A percentile compares a stretch with the other conserved stretches of the same genome.
Evolutionary conservation across 2,797 vertebrate species (phyloP).

Genomic region (Hydrocynus forskahlii): DNA sequence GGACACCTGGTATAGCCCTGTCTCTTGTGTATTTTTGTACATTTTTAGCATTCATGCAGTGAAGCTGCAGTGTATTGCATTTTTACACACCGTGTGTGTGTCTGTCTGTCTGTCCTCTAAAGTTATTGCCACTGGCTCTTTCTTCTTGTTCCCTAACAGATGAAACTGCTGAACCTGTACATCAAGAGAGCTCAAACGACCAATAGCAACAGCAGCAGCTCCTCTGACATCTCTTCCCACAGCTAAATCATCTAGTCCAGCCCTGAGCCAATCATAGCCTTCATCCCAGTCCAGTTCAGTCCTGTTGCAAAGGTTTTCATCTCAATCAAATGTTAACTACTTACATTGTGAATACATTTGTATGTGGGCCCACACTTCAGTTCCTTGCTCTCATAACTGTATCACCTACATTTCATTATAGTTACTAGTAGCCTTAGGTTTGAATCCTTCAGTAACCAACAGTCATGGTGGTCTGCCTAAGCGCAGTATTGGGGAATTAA

Average conservation of each 20-base stretch:
- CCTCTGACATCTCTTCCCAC: constrained; percentile 87
- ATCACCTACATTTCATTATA: not conserved
- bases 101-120: too few species aligned
- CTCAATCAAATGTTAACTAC: not conserved
- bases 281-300: constrained; percentile 12
- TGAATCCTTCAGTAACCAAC: not conserved
- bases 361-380: not conserved
- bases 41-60: too few species aligned
- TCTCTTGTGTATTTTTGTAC: too few species aligned
- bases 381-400: not conserved
- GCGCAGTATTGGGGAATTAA: not conserved
- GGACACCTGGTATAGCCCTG: too few species aligned
- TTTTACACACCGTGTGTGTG: too few species aligned
- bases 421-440: not conserved
- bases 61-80: too few species aligned
- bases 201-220: constrained; percentile 96
- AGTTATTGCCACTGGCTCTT: constrained; percentile 27
- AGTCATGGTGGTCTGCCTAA: not conserved
- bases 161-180: constrained; percentile 97
- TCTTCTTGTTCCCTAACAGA: constrained; percentile 75
- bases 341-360: not conserved
- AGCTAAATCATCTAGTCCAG: constrained; percentile 35
- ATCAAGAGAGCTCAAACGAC: constrained; percentile 96
- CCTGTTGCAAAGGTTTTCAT: not conserved
- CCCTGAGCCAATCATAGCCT: not conserved